Conservation (phyloP, 2,888 invertebrate species). For the Pheosia gnoma region DNA sequence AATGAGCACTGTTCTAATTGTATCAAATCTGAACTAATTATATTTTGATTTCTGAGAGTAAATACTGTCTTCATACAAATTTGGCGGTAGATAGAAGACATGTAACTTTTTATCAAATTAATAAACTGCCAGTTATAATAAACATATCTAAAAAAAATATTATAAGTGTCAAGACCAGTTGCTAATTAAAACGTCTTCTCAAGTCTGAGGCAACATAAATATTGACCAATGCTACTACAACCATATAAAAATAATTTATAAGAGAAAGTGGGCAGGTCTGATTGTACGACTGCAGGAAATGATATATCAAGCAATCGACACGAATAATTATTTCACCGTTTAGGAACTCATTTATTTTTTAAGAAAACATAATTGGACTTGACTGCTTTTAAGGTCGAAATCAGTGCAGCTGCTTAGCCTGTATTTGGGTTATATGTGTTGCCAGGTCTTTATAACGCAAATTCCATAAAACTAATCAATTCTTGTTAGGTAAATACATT, state of each 20-base stretch:
- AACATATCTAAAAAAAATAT: background rate
- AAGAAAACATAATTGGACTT: background rate
- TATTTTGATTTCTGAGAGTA: background rate
- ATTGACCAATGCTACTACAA: slow-evolving; percentile 1
- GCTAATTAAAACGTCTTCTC: slow-evolving; percentile 3
- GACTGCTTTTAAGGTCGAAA: background rate
- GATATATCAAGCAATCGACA: slow-evolving; percentile 27
- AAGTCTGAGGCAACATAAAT: slow-evolving; percentile 1
- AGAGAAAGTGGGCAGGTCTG: slow-evolving; percentile 23
- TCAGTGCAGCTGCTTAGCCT: background rate
- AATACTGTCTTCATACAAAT: background rate
- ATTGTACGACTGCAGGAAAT: slow-evolving; percentile 23
- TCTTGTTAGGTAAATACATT: slow-evolving; percentile 32
- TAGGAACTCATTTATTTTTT: slow-evolving; percentile 13
- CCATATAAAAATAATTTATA: slow-evolving; percentile 8
- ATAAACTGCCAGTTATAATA: background rate
- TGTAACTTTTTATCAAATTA: background rate
- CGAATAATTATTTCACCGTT: slow-evolving; percentile 19
- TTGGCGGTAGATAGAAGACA: background rate
- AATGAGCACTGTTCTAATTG: background rate
- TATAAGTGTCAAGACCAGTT: background rate
- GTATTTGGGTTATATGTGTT: background rate
- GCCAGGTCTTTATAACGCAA: slow-evolving; percentile 16
- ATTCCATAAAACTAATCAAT: slow-evolving; percentile 36
- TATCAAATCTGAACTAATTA: background rate